Conservation (phyloP, 2,797 vertebrate genomes). For the Lagorchestes hirsutus region DNA sequence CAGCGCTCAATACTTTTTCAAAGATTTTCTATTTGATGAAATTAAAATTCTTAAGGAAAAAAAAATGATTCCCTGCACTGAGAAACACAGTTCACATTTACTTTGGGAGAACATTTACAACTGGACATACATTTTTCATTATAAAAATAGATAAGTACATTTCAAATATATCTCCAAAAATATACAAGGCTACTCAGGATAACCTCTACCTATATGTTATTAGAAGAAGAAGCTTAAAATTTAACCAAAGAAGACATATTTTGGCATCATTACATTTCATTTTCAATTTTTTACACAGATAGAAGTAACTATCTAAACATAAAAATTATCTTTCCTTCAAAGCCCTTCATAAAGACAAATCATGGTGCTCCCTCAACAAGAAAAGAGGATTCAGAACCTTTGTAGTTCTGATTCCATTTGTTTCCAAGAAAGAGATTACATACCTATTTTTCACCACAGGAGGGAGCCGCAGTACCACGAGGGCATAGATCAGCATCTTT, state of each 20-base stretch:
- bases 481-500: background rate
- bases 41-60: background rate
- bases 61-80: background rate
- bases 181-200: background rate
- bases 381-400: background rate
- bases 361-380: background rate
- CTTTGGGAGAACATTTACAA: background rate
- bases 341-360: background rate
- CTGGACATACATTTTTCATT: background rate
- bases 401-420: background rate
- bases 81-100: conserved; percentile 6
- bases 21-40: conserved; percentile 30
- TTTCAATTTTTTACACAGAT: background rate
- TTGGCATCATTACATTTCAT: background rate
- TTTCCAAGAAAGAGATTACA: fast-evolving
- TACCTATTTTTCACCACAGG: conserved; percentile 71
- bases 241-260: background rate
- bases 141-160: conserved; percentile 17
- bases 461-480: conserved; percentile 61
- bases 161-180: background rate
- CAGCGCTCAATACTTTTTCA: conserved; percentile 9
- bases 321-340: background rate
- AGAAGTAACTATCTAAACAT: background rate
- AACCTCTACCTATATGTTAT: background rate
- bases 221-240: background rate